phyloP scores from a whole-genome alignment of 2,797 vertebrate species.

The Otolemur crassicaudatus region DNA sequence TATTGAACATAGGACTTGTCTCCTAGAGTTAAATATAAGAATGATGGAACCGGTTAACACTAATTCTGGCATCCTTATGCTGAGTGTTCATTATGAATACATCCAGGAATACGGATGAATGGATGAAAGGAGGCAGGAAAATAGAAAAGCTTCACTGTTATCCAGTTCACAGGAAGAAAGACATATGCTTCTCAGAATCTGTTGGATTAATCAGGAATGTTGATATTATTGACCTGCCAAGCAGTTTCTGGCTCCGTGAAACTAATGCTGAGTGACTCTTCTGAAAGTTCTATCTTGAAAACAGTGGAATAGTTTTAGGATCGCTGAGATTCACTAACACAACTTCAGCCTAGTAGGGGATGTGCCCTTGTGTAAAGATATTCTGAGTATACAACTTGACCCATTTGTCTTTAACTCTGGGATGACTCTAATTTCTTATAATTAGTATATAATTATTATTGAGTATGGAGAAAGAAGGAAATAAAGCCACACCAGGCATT shows the following conservation, averaged over 20 bases:
- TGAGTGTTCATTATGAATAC: not conserved
- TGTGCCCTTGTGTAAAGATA: not conserved
- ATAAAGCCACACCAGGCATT: not conserved
- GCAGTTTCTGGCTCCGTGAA: not conserved
- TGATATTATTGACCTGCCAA: not conserved
- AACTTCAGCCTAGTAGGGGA: not conserved
- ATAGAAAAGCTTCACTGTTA: not conserved
- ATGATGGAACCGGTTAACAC: not conserved
- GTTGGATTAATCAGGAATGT: not conserved
- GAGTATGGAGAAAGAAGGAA: slow-evolving; percentile 36
- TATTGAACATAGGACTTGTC: not conserved
- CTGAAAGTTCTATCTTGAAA: not conserved
- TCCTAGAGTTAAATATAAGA: not conserved
- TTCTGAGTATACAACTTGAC: slow-evolving; percentile 38
- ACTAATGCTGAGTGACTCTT: not conserved
- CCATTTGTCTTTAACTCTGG: slow-evolving; percentile 41
- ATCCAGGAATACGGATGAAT: not conserved
- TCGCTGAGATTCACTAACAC: slow-evolving; percentile 17
- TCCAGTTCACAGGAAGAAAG: not conserved
- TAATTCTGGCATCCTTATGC: not conserved
- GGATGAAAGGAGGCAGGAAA: not conserved
- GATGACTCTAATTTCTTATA: slow-evolving; percentile 54
- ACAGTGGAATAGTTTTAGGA: not conserved
- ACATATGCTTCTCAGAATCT: not conserved
- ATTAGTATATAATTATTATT: slow-evolving; percentile 28